Evolutionary conservation across 2,797 vertebrate species (phyloP).

Genomic region (Parambassis ranga): DNA sequence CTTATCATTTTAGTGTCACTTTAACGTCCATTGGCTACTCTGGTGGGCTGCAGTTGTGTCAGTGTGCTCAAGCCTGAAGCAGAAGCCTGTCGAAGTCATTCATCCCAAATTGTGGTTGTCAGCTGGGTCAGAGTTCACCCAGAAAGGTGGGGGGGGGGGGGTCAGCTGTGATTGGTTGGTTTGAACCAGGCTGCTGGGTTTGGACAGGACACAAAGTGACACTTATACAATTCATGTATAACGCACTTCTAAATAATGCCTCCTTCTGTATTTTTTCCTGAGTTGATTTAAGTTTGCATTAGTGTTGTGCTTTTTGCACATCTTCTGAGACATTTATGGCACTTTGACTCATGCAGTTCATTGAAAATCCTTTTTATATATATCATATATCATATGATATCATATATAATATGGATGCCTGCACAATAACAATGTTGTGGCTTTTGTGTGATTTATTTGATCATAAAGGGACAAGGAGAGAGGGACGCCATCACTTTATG

Average conservation of each 20-base stretch:
- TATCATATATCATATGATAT: too few species aligned
- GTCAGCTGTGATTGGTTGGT: conserved; percentile 21
- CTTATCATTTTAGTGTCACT: not conserved
- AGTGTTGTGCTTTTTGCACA: not conserved
- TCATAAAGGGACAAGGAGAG: conserved; percentile 1
- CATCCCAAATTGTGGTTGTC: conserved; percentile 38
- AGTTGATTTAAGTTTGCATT: not conserved
- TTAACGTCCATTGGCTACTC: not conserved
- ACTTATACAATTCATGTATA: not conserved
- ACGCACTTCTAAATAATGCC: not conserved
- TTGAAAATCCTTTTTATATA: not conserved
- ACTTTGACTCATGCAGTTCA: not conserved
- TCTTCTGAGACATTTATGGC: not conserved
- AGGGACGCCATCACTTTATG: conserved; percentile 4
- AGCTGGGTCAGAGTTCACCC: conserved; percentile 39
- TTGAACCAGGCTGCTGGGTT: conserved; percentile 12
- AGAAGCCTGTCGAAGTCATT: conserved; percentile 33
- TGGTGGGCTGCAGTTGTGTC: not conserved
- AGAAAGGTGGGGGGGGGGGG: conserved; percentile 29
- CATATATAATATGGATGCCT: not conserved
- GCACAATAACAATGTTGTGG: not conserved
- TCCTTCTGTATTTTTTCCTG: not conserved
- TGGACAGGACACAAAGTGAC: not conserved
- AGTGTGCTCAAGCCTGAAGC: conserved; percentile 5
- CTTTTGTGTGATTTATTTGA: conserved; percentile 21